phyloP scores from a whole-genome alignment of 2,113 vertebrate genomes.

The Camelus bactrianus region DNA sequence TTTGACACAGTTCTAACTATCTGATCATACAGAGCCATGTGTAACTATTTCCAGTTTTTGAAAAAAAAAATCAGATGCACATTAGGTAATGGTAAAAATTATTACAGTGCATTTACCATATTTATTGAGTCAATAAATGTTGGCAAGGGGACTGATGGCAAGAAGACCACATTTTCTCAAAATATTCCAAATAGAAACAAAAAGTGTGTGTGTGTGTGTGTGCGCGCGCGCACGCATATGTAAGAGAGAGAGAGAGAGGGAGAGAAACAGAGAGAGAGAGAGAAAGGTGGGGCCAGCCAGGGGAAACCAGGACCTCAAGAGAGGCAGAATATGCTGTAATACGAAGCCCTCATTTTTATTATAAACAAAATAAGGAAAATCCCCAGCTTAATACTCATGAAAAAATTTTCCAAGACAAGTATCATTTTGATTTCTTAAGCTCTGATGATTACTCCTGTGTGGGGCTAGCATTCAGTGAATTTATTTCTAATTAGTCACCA shows the following conservation, averaged over 20 bases:
- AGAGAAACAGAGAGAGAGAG: neutral
- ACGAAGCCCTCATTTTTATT: neutral
- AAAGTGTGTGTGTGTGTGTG: neutral
- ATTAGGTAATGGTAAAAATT: neutral
- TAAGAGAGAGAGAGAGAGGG: too few relatives aligned
- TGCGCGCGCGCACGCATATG: neutral
- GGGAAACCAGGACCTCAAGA: neutral
- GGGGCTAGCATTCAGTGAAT: neutral
- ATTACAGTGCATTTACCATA: neutral
- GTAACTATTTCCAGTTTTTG: conserved; percentile 20
- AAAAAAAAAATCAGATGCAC: conserved; percentile 51
- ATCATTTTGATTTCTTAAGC: conserved; percentile 54
- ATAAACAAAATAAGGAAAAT: conserved; percentile 38
- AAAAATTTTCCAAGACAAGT: conserved; percentile 50
- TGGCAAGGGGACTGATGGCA: neutral
- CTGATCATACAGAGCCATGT: neutral
- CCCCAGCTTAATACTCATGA: neutral
- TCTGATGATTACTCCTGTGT: neutral
- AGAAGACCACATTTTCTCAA: neutral
- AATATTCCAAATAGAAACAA: conserved; percentile 25
- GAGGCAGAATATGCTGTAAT: neutral
- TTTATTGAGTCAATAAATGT: neutral
- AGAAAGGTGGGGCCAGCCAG: neutral
- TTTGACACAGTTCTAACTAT: neutral
- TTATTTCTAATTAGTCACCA: conserved; percentile 55